These are phyloP conservation scores for Eubucco bourcierii DNA, from an alignment of 2,113 vertebrate species.

Conservation along the genomic window DNA sequence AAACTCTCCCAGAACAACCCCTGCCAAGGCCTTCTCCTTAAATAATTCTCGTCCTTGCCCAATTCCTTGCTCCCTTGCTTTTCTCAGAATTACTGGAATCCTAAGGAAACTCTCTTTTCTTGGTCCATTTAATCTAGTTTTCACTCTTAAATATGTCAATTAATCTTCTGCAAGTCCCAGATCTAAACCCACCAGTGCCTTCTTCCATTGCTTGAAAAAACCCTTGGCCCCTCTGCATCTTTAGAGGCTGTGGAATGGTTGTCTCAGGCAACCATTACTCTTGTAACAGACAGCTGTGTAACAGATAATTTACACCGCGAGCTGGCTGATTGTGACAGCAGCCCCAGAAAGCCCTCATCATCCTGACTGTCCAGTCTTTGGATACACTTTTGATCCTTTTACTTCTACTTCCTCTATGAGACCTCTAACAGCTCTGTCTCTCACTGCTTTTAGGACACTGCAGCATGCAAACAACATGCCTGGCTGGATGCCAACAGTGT, in stretches of 20 bases:
- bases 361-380: accelerated
- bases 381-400: not conserved
- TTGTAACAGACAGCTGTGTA: not conserved
- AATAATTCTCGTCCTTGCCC: not conserved
- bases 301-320: not conserved
- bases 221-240: not conserved
- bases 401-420: not conserved
- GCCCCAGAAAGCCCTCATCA: not conserved
- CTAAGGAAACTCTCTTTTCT: not conserved
- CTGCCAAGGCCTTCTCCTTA: not conserved
- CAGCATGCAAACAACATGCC: not conserved
- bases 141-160: not conserved
- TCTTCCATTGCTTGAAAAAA: not conserved
- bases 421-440: not conserved
- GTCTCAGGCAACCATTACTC: not conserved
- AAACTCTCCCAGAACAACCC: accelerated
- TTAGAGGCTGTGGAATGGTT: not conserved
- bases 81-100: not conserved
- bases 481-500: not conserved
- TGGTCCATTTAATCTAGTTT: not conserved
- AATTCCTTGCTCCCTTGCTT: not conserved
- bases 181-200: not conserved
- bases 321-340: not conserved
- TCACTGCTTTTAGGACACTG: not conserved
- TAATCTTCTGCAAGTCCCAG: not conserved